These are phyloP conservation scores for Cercopithecus mona DNA, from an alignment of 2,113 vertebrate genomes.

Conservation along the genomic window DNA sequence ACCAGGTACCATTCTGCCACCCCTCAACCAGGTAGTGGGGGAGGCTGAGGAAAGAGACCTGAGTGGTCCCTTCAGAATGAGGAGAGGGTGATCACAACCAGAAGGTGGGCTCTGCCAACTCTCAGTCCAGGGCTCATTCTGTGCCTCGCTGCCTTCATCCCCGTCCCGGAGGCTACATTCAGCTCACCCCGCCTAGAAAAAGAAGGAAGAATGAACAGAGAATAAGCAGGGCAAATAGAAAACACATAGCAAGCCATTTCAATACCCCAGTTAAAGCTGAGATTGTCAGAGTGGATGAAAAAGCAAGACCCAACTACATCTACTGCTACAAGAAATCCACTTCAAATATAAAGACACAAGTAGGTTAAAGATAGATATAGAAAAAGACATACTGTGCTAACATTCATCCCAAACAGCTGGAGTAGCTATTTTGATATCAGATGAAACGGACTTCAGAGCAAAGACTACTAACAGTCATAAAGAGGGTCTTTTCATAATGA, in stretches of 20 bases:
- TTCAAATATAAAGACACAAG: neutral
- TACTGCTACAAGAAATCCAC: neutral
- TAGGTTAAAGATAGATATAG: neutral
- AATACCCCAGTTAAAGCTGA: neutral
- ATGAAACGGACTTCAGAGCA: neutral
- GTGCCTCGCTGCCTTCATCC: no score
- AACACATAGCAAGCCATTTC: neutral
- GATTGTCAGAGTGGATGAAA: neutral
- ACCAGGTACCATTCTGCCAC: neutral
- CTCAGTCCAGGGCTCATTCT: neutral
- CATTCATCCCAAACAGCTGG: neutral
- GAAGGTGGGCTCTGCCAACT: neutral
- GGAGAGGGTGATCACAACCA: neutral
- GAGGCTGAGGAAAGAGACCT: neutral
- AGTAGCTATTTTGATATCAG: neutral
- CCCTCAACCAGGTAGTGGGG: fast-evolving
- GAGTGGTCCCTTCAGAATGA: neutral
- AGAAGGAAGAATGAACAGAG: neutral
- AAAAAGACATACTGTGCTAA: neutral
- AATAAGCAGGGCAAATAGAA: neutral
- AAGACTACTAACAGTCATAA: neutral
- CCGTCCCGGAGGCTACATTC: no score
- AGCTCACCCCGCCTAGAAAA: neutral
- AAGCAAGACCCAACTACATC: neutral
- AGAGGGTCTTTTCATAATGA: neutral